These are phyloP conservation scores for Dascyllus trimaculatus DNA, from an alignment of 2,113 vertebrate genomes.

Conservation along the genomic window DNA sequence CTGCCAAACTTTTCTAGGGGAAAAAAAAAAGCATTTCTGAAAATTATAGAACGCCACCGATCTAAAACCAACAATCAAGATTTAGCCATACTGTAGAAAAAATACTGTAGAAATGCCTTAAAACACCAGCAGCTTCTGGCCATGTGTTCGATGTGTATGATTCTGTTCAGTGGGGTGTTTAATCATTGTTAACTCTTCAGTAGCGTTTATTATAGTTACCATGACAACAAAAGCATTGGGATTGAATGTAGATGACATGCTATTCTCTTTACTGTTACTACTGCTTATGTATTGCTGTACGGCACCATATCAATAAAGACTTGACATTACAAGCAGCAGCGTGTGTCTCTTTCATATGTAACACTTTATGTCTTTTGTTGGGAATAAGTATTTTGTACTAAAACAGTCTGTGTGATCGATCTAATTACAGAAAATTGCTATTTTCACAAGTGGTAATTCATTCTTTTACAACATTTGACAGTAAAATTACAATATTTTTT, in stretches of 20 bases:
- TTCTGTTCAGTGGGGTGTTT: conserved; percentile 72
- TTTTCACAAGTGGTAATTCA: no score
- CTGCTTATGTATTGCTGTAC: conserved; percentile 75
- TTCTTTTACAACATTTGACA: no score
- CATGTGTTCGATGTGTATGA: conserved; percentile 74
- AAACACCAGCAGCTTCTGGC: conserved; percentile 83
- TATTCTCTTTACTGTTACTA: conserved; percentile 73
- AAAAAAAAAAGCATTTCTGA: conserved; percentile 29
- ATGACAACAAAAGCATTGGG: conserved; percentile 68
- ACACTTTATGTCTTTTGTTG: background rate
- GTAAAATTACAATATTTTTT: no score
- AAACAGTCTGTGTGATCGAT: no score
- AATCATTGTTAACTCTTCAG: conserved; percentile 58
- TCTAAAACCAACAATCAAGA: conserved; percentile 58
- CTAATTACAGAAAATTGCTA: no score
- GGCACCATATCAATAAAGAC: conserved; percentile 85
- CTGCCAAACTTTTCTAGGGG: conserved; percentile 76
- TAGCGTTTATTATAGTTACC: conserved; percentile 67
- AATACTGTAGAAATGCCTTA: conserved; percentile 87
- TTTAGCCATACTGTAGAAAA: conserved; percentile 54
- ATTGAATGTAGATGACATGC: conserved; percentile 83
- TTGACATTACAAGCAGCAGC: conserved; percentile 70
- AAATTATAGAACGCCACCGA: conserved; percentile 13
- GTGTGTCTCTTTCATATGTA: conserved; percentile 35
- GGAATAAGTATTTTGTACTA: background rate